Evolutionary conservation across 2,888 invertebrate genomes (phyloP), one percentile per base, ranked within the genome.

Genomic region (Acrobeloides nanus): DNA sequence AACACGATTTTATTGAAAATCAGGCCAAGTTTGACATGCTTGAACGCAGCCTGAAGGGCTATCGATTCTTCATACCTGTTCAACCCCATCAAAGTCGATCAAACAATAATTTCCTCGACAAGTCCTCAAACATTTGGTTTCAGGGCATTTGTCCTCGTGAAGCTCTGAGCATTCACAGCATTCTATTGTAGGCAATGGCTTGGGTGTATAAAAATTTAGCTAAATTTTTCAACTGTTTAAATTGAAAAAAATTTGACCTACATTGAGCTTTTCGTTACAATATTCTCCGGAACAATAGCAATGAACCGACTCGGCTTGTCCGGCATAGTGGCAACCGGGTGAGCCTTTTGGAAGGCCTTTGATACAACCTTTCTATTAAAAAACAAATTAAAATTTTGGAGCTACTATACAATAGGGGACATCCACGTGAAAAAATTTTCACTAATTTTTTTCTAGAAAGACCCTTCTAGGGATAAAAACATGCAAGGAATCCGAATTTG

Each of bases 41-140:
- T n/a, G n/a, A n/a, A n/a, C n/a, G n/a, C n/a, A n/a, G n/a, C n/a
- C n/a, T n/a, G n/a, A n/a, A 17, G 10, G 18, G 27, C 29, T 0
- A 33, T 24, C 20, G 12, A 21, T 42, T 5, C 25, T 62, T 62
- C n/a, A n/a, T n/a, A n/a, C n/a, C 57, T 72, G 72, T 35, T 72
- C 68, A 17, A 61, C 54, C 4, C 72, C 66, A 34, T 65, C 67
- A 56, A 70, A 70, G 52, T 72, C 72, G 20, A 66, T 57, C n/a
- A 70, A 59, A 32, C 72, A 72, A 44, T 72, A 72, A 47, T 72
- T 67, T 21, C 72, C 72, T 12, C 57, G 48, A 48, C 72, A 72
- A 24, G 53, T 63, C n/a, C 50, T 49, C 1, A 54, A 44, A 43
- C 72, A 72, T 18, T 56, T 51, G 15, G 57, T 53, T 31, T 59